These are phyloP conservation scores for Eupithecia insigniata DNA, from an alignment of 2,888 invertebrate species.

Conservation along the genomic window DNA sequence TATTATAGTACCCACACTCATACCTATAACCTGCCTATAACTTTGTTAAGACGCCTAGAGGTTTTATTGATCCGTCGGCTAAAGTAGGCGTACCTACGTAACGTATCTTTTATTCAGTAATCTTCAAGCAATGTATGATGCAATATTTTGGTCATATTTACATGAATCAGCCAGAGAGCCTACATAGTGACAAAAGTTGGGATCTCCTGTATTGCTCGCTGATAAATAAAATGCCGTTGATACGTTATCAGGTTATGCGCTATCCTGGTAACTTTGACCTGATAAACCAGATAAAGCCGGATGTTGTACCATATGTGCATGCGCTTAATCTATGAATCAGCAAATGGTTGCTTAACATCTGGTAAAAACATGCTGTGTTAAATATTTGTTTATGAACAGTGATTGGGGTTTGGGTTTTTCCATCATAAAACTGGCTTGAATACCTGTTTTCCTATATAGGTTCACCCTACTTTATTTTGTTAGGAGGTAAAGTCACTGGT, in stretches of 20 bases:
- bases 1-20: not conserved
- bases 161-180: not conserved
- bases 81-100: not conserved
- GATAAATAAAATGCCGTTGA: not conserved
- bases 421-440: not conserved
- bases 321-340: not conserved
- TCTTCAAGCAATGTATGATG: not conserved
- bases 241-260: not conserved
- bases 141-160: not conserved
- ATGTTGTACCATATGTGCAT: not conserved
- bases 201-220: not conserved
- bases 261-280: not conserved
- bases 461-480: not conserved
- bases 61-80: not conserved
- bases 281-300: constrained; percentile 8
- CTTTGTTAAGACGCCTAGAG: not conserved
- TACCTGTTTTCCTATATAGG: not conserved
- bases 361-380: not conserved
- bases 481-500: not conserved
- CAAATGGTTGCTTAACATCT: not conserved
- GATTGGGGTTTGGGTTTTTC: not conserved
- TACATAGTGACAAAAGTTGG: not conserved
- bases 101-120: not conserved
- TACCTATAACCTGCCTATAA: not conserved
- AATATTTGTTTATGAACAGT: constrained; percentile 1